These are phyloP conservation scores for Punctoribates punctum DNA, from an alignment of 2,888 invertebrate genomes.

Conservation along the genomic window DNA sequence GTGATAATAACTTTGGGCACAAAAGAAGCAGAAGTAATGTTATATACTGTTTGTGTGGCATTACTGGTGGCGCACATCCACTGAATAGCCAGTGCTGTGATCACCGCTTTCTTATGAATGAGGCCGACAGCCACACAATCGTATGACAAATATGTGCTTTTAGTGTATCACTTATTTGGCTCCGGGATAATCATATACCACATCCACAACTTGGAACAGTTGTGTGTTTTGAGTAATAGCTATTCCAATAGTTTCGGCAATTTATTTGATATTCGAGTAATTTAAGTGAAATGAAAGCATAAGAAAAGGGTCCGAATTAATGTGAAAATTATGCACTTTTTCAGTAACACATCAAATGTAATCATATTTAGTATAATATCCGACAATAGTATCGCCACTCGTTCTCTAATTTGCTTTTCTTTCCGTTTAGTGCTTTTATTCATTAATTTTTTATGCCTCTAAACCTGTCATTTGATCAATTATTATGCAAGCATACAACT, in stretches of 20 bases:
- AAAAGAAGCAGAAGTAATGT: slow-evolving; percentile 27
- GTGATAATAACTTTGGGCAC: slow-evolving; percentile 23
- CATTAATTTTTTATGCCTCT: slow-evolving; percentile 22
- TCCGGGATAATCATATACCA: neutral
- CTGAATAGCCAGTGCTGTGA: neutral
- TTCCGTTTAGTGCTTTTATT: neutral
- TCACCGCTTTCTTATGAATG: neutral
- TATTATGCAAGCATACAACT: no score
- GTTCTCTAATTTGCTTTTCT: slow-evolving; percentile 9
- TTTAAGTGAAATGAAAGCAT: slow-evolving; percentile 9
- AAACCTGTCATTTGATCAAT: no score
- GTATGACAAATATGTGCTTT: slow-evolving; percentile 33
- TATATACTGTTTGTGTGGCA: neutral
- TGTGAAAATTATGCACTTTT: slow-evolving; percentile 31
- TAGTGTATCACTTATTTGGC: neutral
- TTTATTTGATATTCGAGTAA: neutral
- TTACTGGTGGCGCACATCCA: neutral
- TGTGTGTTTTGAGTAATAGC: neutral
- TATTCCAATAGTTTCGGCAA: no score
- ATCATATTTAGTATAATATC: no score
- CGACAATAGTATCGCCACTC: no score
- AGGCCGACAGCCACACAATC: slow-evolving; percentile 17
- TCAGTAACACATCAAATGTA: neutral
- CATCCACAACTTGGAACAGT: neutral
- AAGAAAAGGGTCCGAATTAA: slow-evolving; percentile 29